phyloP scores from a whole-genome alignment of 2,888 invertebrate genomes.

The Stegana nigrithorax region DNA sequence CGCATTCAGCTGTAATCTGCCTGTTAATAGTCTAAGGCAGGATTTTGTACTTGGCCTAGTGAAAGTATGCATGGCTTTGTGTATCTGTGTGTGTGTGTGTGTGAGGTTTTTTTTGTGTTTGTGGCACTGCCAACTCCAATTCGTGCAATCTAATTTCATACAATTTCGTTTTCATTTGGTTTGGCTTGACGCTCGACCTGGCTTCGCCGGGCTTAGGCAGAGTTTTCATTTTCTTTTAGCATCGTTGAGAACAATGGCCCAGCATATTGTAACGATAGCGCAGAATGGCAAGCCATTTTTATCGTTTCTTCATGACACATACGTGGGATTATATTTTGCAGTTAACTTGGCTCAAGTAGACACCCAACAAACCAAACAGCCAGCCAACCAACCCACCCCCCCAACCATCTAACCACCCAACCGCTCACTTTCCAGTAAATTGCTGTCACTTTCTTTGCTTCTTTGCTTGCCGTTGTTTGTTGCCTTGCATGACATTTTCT shows the following conservation, averaged over 20 bases:
- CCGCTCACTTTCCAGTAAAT: no score
- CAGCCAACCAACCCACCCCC: no score
- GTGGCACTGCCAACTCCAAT: neutral
- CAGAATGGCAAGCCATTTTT: slow-evolving; percentile 54
- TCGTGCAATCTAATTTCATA: slow-evolving; percentile 52
- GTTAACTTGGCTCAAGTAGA: slow-evolving; percentile 11
- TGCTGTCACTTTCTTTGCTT: no score
- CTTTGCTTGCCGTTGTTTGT: no score
- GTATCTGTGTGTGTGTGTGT: neutral
- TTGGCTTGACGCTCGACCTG: neutral
- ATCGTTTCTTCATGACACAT: slow-evolving; percentile 50
- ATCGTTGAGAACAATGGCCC: slow-evolving; percentile 6
- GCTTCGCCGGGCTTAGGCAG: no score
- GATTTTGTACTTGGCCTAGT: slow-evolving; percentile 37
- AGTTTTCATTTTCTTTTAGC: neutral
- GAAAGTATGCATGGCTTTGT: no score
- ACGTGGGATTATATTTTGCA: slow-evolving; percentile 14
- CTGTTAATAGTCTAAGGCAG: slow-evolving; percentile 62
- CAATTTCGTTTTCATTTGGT: slow-evolving; percentile 58
- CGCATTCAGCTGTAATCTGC: slow-evolving; percentile 53
- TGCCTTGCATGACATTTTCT: neutral
- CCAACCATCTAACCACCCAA: no score
- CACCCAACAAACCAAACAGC: no score
- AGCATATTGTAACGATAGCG: slow-evolving; percentile 8
- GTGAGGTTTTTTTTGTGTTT: neutral